These are phyloP conservation scores for Phymorhynchus buccinoides DNA, from an alignment of 1,140 invertebrate species.

Conservation along the genomic window DNA sequence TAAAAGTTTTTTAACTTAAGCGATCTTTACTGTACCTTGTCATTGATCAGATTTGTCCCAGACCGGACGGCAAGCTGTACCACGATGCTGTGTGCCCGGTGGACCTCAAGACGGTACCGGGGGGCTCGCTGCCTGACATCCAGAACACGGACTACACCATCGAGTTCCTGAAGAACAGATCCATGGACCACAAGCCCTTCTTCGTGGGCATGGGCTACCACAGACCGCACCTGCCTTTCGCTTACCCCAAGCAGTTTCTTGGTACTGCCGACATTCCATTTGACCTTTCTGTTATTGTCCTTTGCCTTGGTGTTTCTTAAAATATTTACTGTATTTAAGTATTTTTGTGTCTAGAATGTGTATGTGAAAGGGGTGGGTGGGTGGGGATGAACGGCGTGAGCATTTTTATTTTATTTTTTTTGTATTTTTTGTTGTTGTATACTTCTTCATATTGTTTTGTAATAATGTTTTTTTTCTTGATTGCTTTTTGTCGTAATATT, in stretches of 20 bases:
- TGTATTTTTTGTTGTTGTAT: too few relatives aligned
- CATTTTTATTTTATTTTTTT: too few relatives aligned
- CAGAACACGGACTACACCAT: conserved; percentile 78
- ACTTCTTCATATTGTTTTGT: too few relatives aligned
- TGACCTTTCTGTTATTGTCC: too few relatives aligned
- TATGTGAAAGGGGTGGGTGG: too few relatives aligned
- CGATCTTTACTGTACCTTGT: neutral
- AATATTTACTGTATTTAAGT: too few relatives aligned
- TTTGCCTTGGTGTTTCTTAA: too few relatives aligned
- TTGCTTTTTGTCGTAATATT: too few relatives aligned
- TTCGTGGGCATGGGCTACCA: conserved; percentile 55
- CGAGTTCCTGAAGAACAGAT: conserved; percentile 78
- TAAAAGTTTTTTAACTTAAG: neutral
- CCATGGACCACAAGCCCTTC: conserved; percentile 67
- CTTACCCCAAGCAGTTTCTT: neutral
- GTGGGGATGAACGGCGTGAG: too few relatives aligned
- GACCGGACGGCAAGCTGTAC: conserved; percentile 72
- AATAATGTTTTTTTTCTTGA: too few relatives aligned
- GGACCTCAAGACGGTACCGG: conserved; percentile 80
- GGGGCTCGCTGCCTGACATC: conserved; percentile 83
- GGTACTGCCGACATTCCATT: too few relatives aligned
- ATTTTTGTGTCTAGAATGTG: too few relatives aligned
- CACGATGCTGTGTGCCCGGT: conserved; percentile 87
- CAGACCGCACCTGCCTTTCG: conserved; percentile 14
- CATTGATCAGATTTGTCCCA: conserved; percentile 78